Evolutionary conservation across 1,140 invertebrate species (phyloP).

Genomic region (Drosophila sproati): DNA sequence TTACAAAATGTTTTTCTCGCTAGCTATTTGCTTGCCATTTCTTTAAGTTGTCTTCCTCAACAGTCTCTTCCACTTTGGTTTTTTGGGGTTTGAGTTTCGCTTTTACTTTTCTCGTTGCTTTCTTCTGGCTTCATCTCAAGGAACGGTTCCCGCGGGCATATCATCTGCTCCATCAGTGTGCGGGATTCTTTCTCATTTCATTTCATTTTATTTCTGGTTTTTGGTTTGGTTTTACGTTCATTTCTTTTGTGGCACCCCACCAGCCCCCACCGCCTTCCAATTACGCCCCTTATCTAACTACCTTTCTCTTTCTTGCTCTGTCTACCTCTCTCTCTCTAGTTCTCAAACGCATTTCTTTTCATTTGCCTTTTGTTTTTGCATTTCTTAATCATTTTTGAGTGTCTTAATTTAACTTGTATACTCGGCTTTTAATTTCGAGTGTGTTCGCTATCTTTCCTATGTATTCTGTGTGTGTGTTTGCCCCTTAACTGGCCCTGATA

Average conservation of each 20-base stretch:
- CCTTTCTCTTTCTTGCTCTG: background rate
- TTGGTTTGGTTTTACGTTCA: slow-evolving; percentile 42
- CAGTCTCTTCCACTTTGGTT: no score
- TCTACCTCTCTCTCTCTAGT: background rate
- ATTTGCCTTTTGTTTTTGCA: slow-evolving; percentile 50
- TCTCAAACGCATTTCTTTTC: slow-evolving; percentile 31
- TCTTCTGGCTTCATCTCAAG: slow-evolving; percentile 55
- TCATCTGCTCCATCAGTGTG: slow-evolving; percentile 76
- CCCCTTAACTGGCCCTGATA: slow-evolving; percentile 64
- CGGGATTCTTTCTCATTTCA: slow-evolving; percentile 38
- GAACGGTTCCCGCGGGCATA: slow-evolving; percentile 80
- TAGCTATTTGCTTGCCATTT: slow-evolving; percentile 46
- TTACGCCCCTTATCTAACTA: background rate
- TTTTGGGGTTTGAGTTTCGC: slow-evolving; percentile 2
- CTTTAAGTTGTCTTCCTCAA: slow-evolving; percentile 11
- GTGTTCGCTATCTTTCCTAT: slow-evolving; percentile 15
- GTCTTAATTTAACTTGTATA: slow-evolving; percentile 75
- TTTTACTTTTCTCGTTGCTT: slow-evolving; percentile 37
- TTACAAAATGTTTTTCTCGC: slow-evolving; percentile 78
- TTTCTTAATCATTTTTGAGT: slow-evolving; percentile 81
- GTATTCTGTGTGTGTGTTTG: slow-evolving; percentile 9
- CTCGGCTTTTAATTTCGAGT: slow-evolving; percentile 68
- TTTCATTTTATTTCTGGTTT: slow-evolving; percentile 45
- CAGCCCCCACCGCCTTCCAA: background rate
- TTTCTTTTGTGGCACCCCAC: slow-evolving; percentile 29